Base-by-base conservation (phyloP, 1,140 invertebrate genomes). In the Colletes gigas region DNA sequence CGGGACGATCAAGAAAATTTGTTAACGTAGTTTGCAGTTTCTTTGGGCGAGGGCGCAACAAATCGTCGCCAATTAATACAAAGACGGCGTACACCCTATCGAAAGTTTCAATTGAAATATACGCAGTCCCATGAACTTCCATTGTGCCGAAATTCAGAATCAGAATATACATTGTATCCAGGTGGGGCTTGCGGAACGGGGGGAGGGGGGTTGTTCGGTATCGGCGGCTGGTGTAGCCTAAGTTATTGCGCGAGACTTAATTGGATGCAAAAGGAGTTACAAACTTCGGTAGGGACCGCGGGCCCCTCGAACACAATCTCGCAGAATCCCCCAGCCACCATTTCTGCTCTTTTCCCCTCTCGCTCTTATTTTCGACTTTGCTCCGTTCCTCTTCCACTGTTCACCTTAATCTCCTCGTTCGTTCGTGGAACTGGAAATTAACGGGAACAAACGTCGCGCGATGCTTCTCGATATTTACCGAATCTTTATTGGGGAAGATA, bases 261-360 rank as follows among this genome's bases (percentile, higher is more conserved):
- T 88, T 88, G 87, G 87, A 88, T 88, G 87, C 87, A 88, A 84
- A 88, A 85, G 87, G 83, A 86, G 85, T 87, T 83, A 83, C 85
- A 86, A 86, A 87, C 81, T 87, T 86, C 63, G 85, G 82, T 65
- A 82, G 82, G 76, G 85, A 60, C 74, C 78, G 21, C 12, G 67
- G 71, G 59, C 44, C 65, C 76, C 71, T 54, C 73, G 81, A 87
- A 87, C 86, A 83, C 86, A 77, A 83, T 80, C 85, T 84, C 86
- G 75, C 73, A 70, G 70, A 83, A 30, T 30, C 30, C 81, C 68
- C 72, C 76, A 59, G 39, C 67, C 55, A 50, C 72, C 60, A 30
- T 71, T 52, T 76, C 67, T 30, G 21, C 14, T 50, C 21, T 21
- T 54, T 66, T 12, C 14, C 70, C 52, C 47, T 44, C 21, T 41